Evolutionary conservation across 2,888 invertebrate species (phyloP).

Genomic region (Epistrophe eligans): DNA sequence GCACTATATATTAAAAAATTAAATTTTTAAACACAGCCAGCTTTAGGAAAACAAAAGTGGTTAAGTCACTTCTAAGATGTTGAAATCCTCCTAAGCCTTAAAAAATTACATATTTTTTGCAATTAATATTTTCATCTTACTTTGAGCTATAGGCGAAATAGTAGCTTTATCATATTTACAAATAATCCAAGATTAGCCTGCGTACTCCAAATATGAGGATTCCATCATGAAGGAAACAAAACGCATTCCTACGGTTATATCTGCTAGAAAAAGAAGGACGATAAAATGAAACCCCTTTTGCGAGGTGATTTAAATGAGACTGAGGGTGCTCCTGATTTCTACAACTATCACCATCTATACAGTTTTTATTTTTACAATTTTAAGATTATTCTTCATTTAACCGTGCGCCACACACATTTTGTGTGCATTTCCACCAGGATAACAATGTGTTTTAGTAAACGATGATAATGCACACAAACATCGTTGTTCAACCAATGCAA

Average conservation of each 20-base stretch:
- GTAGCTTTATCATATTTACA: too few relatives aligned
- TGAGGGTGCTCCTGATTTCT: neutral
- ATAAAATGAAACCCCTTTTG: neutral
- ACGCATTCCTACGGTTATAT: too few relatives aligned
- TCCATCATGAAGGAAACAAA: too few relatives aligned
- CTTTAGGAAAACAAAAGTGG: too few relatives aligned
- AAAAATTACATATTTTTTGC: too few relatives aligned
- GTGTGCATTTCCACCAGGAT: constrained; percentile 55
- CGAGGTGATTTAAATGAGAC: neutral
- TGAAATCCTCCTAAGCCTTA: too few relatives aligned
- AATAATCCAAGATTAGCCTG: too few relatives aligned
- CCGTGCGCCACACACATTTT: constrained; percentile 24
- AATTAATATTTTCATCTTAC: too few relatives aligned
- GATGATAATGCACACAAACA: constrained; percentile 73
- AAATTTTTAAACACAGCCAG: neutral
- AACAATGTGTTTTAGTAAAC: constrained; percentile 74
- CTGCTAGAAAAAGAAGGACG: too few relatives aligned
- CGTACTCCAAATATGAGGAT: too few relatives aligned
- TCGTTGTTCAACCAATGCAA: constrained; percentile 69
- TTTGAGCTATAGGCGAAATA: too few relatives aligned
- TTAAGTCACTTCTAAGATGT: too few relatives aligned
- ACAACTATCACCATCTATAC: neutral
- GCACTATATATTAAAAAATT: neutral
- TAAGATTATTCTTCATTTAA: constrained; percentile 18
- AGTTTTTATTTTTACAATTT: constrained; percentile 39